These are phyloP conservation scores for Hemaris fuciformis DNA, from an alignment of 2,888 invertebrate species.

Conservation along the genomic window DNA sequence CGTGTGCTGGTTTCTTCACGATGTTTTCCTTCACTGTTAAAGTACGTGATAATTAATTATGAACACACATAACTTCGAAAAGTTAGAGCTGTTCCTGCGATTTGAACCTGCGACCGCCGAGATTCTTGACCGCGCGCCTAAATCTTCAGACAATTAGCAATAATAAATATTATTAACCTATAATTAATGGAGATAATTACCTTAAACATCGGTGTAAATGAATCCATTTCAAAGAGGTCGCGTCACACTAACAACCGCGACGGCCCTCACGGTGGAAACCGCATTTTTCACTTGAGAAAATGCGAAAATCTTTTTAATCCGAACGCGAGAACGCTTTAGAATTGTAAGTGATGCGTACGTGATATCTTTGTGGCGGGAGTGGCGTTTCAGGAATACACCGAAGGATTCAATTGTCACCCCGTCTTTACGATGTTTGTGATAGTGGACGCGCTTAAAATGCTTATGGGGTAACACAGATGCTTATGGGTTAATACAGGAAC, in stretches of 20 bases:
- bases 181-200: not conserved
- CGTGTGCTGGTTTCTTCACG: no score
- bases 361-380: not conserved
- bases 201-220: constrained; percentile 11
- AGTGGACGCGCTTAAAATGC: no score
- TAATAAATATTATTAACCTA: not conserved
- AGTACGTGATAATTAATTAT: no score
- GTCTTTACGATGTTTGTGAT: not conserved
- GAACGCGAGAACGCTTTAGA: constrained; percentile 12
- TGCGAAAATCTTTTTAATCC: constrained; percentile 16
- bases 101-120: no score
- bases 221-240: constrained; percentile 16
- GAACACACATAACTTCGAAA: no score
- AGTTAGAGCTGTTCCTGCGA: no score
- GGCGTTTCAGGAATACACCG: not conserved
- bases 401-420: not conserved
- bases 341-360: constrained; percentile 7
- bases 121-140: no score
- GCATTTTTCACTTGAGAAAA: constrained; percentile 19
- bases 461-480: not conserved
- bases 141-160: no score
- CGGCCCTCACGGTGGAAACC: constrained; percentile 17
- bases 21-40: no score
- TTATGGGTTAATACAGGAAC: not conserved
- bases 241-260: constrained; percentile 14